phyloP scores from a whole-genome alignment of 2,797 vertebrate genomes.

The Stomatorhinus walkeri region DNA sequence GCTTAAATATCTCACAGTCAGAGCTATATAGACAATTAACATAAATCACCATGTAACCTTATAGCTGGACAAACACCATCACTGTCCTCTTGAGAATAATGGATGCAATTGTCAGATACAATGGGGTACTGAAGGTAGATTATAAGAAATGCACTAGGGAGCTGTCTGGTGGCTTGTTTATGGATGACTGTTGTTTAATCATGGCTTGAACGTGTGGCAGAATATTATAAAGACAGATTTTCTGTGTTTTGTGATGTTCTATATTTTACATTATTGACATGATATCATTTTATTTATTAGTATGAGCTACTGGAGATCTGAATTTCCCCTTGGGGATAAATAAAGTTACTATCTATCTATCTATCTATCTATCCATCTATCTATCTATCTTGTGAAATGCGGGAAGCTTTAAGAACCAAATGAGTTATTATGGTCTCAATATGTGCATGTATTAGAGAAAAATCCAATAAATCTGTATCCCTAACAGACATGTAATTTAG shows the following conservation, averaged over 20 bases:
- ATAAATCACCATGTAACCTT: not conserved
- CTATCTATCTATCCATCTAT: too few relatives aligned
- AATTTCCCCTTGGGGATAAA: too few relatives aligned
- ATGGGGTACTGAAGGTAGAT: not conserved
- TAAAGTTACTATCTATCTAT: too few relatives aligned
- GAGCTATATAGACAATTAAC: slow-evolving; percentile 3
- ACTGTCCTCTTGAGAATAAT: slow-evolving; percentile 7
- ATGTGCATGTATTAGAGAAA: not conserved
- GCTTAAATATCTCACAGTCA: not conserved
- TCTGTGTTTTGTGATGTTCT: not conserved
- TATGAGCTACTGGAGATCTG: too few relatives aligned
- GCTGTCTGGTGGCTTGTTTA: not conserved
- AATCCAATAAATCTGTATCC: not conserved
- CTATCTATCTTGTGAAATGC: not conserved
- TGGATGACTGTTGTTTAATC: not conserved
- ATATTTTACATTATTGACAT: slow-evolving; percentile 3
- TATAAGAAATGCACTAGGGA: not conserved
- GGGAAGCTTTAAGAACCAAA: not conserved
- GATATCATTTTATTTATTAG: too few relatives aligned
- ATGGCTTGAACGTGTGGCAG: not conserved
- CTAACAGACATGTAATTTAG: not conserved
- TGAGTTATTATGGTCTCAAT: not conserved
- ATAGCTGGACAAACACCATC: not conserved
- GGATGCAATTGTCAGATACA: not conserved
- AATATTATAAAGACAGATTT: not conserved